phyloP scores from a whole-genome alignment of 2,888 invertebrate genomes.

The Epistrophella euchroma region DNA sequence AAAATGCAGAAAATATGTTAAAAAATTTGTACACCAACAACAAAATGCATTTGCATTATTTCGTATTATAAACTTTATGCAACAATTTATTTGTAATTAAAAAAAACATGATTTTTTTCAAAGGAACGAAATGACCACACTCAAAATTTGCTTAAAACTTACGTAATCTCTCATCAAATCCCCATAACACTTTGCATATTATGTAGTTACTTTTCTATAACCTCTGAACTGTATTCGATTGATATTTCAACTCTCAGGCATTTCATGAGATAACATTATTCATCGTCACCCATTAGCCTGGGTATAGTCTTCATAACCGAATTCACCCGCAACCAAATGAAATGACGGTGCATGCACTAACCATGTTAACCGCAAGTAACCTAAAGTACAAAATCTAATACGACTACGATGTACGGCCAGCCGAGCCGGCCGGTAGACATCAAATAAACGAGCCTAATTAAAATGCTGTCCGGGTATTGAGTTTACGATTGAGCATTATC shows the following conservation, averaged over 20 bases:
- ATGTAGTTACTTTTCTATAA: neutral
- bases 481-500: slow-evolving; percentile 60
- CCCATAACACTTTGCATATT: neutral
- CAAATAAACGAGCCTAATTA: slow-evolving; percentile 66
- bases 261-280: neutral
- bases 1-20: neutral
- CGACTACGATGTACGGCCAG: neutral
- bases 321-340: slow-evolving; percentile 7
- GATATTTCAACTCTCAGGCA: neutral
- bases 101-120: neutral
- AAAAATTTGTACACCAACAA: neutral
- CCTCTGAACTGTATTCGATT: neutral
- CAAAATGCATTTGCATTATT: neutral
- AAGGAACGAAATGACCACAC: neutral
- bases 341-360: slow-evolving; percentile 8
- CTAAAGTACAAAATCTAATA: slow-evolving; percentile 25
- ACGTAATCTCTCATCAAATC: slow-evolving; percentile 1
- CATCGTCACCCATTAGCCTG: neutral
- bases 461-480: slow-evolving; percentile 56
- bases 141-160: neutral
- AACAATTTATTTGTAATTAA: slow-evolving; percentile 5
- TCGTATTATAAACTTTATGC: neutral
- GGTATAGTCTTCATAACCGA: neutral
- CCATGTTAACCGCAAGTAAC: slow-evolving; percentile 39
- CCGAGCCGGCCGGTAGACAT: slow-evolving; percentile 22